These are phyloP conservation scores for Bicyclus anynana DNA, from an alignment of 1,140 invertebrate genomes.

Conservation along the genomic window DNA sequence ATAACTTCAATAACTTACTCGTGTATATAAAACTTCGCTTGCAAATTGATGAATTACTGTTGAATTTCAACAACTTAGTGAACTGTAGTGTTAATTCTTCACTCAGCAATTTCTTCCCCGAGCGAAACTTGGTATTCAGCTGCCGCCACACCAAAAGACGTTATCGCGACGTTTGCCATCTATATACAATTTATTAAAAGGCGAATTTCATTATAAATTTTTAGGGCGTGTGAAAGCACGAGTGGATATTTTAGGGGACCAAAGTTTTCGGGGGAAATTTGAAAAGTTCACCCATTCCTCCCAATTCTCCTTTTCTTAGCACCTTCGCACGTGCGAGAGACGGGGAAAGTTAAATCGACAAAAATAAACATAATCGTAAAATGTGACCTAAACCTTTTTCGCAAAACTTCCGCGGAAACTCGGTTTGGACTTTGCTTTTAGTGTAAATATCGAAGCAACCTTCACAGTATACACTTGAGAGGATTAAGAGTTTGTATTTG, in stretches of 20 bases:
- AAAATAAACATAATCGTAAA: slow-evolving; percentile 32
- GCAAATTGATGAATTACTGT: too few species aligned
- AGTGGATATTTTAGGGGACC: slow-evolving; percentile 28
- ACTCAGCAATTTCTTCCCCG: background rate
- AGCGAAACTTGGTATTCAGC: background rate
- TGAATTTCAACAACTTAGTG: too few species aligned
- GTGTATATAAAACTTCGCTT: too few species aligned
- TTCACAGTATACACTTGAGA: background rate
- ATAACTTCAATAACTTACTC: too few species aligned
- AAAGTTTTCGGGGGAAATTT: slow-evolving; percentile 30
- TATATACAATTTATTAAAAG: slow-evolving; percentile 43
- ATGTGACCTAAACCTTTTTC: slow-evolving; percentile 8
- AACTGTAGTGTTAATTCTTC: too few species aligned
- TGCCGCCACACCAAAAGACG: background rate
- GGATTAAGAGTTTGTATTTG: too few species aligned
- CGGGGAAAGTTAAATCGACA: slow-evolving; percentile 26
- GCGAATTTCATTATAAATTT: slow-evolving; percentile 39
- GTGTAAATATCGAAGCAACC: slow-evolving; percentile 2
- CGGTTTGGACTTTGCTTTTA: slow-evolving; percentile 1
- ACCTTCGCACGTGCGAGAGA: slow-evolving; percentile 32
- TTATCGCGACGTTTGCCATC: slow-evolving; percentile 26
- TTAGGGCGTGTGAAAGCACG: slow-evolving; percentile 31
- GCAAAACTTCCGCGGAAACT: background rate
- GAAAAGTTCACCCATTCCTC: slow-evolving; percentile 29
- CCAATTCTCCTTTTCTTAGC: slow-evolving; percentile 17